Conservation (phyloP, 2,113 vertebrate genomes). For the Chroicocephalus ridibundus region DNA sequence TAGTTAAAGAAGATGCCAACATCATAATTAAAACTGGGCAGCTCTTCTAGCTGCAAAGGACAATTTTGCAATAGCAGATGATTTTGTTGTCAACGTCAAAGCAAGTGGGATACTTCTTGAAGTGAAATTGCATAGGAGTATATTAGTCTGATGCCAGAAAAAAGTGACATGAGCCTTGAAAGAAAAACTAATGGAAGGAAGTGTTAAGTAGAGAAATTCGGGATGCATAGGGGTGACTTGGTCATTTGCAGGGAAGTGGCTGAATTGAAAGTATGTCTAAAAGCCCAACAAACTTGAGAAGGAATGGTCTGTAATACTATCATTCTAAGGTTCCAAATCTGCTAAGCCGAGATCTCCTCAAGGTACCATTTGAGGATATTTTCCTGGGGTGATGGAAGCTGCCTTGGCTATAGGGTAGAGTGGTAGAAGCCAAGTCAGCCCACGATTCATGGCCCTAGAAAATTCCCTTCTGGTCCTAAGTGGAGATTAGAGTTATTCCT, state of each 20-base stretch:
- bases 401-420: not conserved
- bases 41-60: constrained; percentile 3
- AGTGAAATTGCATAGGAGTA: not conserved
- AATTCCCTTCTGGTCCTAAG: not conserved
- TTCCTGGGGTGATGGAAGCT: not conserved
- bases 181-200: not conserved
- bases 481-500: not conserved
- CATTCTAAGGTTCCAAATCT: not conserved
- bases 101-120: not conserved
- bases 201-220: not conserved
- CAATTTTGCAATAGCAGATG: not conserved
- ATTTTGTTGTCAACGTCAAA: not conserved
- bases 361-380: not conserved
- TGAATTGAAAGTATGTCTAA: not conserved
- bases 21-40: constrained; percentile 40
- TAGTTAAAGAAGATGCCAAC: constrained; percentile 33
- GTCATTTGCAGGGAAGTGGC: not conserved
- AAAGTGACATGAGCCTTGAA: not conserved
- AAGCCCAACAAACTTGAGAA: not conserved
- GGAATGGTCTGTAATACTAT: not conserved
- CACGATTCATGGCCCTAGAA: not conserved
- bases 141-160: not conserved
- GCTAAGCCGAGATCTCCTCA: not conserved
- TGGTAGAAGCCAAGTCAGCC: not conserved
- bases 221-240: not conserved